phyloP scores from a whole-genome alignment of 2,888 invertebrate species.

The Cacoxenus indagator region DNA sequence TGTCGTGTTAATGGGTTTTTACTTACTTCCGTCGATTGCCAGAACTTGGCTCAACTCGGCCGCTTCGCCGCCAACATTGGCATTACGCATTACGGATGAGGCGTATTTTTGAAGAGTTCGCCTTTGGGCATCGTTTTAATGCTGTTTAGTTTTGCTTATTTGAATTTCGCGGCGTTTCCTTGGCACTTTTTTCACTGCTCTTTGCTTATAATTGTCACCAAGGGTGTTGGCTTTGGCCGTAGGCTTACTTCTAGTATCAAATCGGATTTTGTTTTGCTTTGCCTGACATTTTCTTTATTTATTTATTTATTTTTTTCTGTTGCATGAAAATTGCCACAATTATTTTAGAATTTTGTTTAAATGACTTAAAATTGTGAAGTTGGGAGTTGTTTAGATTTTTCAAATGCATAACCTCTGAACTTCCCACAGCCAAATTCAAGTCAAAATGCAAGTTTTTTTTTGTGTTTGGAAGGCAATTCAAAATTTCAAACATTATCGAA shows the following conservation, averaged over 20 bases:
- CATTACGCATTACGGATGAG: not conserved
- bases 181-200: constrained; percentile 33
- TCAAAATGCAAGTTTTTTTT: constrained; percentile 26
- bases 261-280: constrained; percentile 21
- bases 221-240: constrained; percentile 50
- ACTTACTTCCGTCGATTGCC: not conserved
- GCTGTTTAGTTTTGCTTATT: constrained; percentile 32
- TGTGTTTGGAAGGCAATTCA: too few species aligned
- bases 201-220: constrained; percentile 62
- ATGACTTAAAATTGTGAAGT: not conserved
- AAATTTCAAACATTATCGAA: constrained; percentile 10
- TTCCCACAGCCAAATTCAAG: constrained; percentile 44
- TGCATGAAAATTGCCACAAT: constrained; percentile 56
- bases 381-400: constrained; percentile 43
- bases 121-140: constrained; percentile 38
- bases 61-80: too few species aligned
- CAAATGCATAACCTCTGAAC: constrained; percentile 46
- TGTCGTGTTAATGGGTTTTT: constrained; percentile 25
- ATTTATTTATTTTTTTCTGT: constrained; percentile 31
- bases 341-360: constrained; percentile 41
- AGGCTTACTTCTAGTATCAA: constrained; percentile 42
- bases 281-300: not conserved
- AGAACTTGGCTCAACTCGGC: not conserved
- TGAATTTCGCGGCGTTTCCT: constrained; percentile 5
- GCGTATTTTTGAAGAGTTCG: constrained; percentile 10